phyloP scores from a whole-genome alignment of 2,797 vertebrate species.

The Oreochromis mossambicus region DNA sequence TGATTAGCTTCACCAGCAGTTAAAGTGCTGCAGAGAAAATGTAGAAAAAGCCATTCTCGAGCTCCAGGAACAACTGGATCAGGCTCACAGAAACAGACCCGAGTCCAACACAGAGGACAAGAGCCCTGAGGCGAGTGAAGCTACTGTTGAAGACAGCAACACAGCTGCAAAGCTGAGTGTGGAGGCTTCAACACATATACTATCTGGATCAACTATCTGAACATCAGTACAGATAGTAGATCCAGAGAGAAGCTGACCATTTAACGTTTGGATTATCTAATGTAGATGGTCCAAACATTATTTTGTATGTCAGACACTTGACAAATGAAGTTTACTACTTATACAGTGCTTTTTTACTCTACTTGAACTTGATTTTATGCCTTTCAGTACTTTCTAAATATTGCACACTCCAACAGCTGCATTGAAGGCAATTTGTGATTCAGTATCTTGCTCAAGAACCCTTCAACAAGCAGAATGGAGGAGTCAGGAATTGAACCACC shows the following conservation, averaged over 20 bases:
- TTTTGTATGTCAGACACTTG: background rate
- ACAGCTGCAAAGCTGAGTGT: background rate
- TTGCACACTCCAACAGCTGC: background rate
- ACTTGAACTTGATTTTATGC: background rate
- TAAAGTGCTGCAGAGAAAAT: background rate
- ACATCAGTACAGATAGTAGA: background rate
- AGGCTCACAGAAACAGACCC: background rate
- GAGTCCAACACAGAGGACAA: background rate
- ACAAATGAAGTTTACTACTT: background rate
- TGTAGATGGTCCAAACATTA: background rate
- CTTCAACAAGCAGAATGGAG: background rate
- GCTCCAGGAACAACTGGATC: background rate
- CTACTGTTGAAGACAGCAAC: background rate
- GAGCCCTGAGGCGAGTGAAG: background rate
- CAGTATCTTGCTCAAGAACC: background rate
- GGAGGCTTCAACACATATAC: background rate
- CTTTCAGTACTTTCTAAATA: background rate
- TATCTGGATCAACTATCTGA: background rate
- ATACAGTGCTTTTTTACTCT: background rate
- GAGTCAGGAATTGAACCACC: background rate
- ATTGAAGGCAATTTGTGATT: background rate
- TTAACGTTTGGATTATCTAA: background rate
- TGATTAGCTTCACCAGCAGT: background rate
- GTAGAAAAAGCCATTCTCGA: background rate
- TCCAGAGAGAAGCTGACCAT: background rate